Percentiles rank a stretch among this genome's conserved stretches.
These are phyloP conservation scores for Ophthalmolycus amberensis DNA, from an alignment of 2,113 vertebrate species.

Conservation along the genomic window DNA sequence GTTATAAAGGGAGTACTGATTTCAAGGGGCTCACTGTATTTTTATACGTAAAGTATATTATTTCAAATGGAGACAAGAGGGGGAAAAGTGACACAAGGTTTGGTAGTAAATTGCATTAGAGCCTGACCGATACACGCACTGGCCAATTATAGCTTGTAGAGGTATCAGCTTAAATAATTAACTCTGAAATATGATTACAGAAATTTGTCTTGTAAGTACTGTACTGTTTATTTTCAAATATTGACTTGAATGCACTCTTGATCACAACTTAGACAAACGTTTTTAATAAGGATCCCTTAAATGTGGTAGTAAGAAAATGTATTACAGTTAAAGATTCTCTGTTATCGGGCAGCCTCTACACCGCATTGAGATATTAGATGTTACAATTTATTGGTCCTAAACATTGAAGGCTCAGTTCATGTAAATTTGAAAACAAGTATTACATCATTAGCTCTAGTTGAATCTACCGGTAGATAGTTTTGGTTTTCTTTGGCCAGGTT, in stretches of 20 bases:
- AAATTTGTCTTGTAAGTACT: background rate
- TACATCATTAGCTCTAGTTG: background rate
- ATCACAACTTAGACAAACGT: background rate
- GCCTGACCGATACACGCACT: background rate
- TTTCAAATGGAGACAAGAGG: constrained; percentile 18
- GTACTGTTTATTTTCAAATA: background rate
- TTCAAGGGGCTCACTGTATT: constrained; percentile 54
- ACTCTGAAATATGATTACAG: background rate
- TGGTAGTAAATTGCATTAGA: background rate
- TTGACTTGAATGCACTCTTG: background rate
- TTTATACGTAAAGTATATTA: constrained; percentile 55
- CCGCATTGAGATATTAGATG: background rate
- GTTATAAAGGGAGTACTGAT: constrained; percentile 38
- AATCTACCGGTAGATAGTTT: background rate
- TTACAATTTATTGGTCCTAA: background rate
- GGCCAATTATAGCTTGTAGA: background rate
- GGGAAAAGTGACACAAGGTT: background rate
- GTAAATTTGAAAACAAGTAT: background rate
- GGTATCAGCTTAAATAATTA: background rate
- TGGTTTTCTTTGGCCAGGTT: background rate
- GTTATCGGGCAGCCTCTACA: background rate
- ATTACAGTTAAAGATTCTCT: background rate
- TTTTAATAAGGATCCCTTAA: background rate
- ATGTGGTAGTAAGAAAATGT: background rate
- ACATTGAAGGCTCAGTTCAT: background rate